These are phyloP conservation scores for Polyommatus icarus DNA, from an alignment of 2,888 invertebrate species.

Conservation along the genomic window DNA sequence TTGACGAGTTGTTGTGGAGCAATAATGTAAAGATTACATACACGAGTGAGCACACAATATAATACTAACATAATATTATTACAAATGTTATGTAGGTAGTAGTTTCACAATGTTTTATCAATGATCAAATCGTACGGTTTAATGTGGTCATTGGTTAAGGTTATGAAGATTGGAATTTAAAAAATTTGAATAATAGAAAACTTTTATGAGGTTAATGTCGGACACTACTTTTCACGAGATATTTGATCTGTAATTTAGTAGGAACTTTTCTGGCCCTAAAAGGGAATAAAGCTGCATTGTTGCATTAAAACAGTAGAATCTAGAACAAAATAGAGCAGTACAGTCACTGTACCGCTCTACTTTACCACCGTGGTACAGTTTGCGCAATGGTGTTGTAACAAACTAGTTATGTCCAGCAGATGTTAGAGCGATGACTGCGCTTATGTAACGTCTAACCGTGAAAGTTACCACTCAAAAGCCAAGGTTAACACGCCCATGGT, in stretches of 20 bases:
- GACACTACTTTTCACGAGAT: too few species aligned
- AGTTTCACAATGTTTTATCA: conserved; percentile 12
- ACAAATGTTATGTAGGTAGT: neutral
- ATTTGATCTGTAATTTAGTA: neutral
- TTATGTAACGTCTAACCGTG: conserved; percentile 80
- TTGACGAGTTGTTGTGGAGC: neutral
- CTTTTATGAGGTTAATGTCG: too few species aligned
- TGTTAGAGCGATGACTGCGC: conserved; percentile 54
- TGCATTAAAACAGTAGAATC: neutral
- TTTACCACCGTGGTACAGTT: neutral
- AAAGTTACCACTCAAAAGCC: conserved; percentile 80
- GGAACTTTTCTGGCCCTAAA: neutral
- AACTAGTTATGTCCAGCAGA: conserved; percentile 49
- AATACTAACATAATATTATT: neutral
- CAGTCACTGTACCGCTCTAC: neutral
- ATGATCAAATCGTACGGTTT: neutral
- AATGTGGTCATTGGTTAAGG: neutral
- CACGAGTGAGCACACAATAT: neutral
- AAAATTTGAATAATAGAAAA: neutral
- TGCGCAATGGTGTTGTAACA: conserved; percentile 14
- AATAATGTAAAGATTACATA: neutral
- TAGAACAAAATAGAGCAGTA: neutral
- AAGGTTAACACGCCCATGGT: conserved; percentile 76
- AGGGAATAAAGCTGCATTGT: neutral
- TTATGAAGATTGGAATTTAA: neutral